These are phyloP conservation scores for Acanthococcus lagerstroemiae DNA, from an alignment of 2,888 invertebrate genomes.

Conservation along the genomic window DNA sequence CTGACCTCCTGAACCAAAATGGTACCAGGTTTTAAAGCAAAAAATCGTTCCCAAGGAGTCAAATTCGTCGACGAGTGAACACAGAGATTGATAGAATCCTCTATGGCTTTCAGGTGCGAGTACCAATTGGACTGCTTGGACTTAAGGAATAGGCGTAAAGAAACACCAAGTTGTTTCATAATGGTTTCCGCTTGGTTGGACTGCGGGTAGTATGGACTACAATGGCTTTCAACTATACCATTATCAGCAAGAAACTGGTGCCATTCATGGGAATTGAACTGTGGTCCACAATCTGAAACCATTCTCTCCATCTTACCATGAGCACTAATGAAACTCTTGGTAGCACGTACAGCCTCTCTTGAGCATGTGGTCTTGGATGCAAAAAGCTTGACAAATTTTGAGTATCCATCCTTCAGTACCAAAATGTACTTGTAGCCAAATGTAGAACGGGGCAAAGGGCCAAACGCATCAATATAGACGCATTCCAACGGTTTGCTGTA, in stretches of 20 bases:
- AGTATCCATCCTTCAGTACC: not conserved
- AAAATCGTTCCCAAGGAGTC: not conserved
- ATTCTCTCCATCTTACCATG: not conserved
- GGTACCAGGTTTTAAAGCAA: not conserved
- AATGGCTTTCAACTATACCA: not conserved
- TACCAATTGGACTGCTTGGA: not conserved
- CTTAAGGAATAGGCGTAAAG: not conserved
- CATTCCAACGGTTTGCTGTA: not conserved
- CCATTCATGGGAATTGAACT: not conserved
- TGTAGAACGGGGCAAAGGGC: too few relatives aligned
- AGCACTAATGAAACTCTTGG: not conserved
- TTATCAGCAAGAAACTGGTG: not conserved
- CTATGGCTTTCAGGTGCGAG: not conserved
- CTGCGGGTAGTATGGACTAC: not conserved
- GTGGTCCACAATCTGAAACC: not conserved
- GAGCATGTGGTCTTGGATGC: not conserved
- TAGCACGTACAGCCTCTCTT: not conserved
- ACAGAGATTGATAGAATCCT: not conserved
- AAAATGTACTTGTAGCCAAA: too few relatives aligned
- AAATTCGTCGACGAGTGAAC: not conserved
- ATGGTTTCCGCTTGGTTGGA: not conserved
- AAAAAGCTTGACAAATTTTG: not conserved
- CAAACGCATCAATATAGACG: not conserved
- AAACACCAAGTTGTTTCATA: not conserved
- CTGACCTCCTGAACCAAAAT: not conserved